Conservation (phyloP, 2,797 vertebrate species). For the Pteronotus mesoamericanus region DNA sequence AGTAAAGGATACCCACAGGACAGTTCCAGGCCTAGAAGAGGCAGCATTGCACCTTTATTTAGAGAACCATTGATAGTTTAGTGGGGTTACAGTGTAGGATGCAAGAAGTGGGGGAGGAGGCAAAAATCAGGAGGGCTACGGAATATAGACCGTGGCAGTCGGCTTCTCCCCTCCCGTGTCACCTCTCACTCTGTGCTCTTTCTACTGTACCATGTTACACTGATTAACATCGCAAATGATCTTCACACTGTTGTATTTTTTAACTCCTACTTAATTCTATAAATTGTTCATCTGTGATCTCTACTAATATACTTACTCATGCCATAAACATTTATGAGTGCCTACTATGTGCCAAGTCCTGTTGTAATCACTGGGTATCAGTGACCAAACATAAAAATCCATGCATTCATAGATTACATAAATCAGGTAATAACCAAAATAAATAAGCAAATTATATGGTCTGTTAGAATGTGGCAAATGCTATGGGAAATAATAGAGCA, state of each 20-base stretch:
- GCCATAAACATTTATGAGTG: background rate
- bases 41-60: background rate
- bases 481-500: background rate
- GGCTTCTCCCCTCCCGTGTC: background rate
- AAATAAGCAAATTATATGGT: background rate
- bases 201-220: background rate
- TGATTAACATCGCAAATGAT: background rate
- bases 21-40: background rate
- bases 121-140: background rate
- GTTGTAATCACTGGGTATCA: background rate
- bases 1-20: background rate
- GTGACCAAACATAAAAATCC: background rate
- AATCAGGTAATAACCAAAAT: background rate
- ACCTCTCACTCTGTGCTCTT: background rate
- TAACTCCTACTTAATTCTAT: conserved; percentile 22
- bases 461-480: background rate
- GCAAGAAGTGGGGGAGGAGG: background rate
- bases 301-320: background rate
- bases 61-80: background rate
- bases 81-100: background rate
- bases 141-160: background rate
- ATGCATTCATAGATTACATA: background rate
- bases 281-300: conserved; percentile 10
- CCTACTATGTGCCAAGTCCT: background rate
- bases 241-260: background rate